phyloP scores from a whole-genome alignment of 2,113 vertebrate species.

The Proteles cristata region DNA sequence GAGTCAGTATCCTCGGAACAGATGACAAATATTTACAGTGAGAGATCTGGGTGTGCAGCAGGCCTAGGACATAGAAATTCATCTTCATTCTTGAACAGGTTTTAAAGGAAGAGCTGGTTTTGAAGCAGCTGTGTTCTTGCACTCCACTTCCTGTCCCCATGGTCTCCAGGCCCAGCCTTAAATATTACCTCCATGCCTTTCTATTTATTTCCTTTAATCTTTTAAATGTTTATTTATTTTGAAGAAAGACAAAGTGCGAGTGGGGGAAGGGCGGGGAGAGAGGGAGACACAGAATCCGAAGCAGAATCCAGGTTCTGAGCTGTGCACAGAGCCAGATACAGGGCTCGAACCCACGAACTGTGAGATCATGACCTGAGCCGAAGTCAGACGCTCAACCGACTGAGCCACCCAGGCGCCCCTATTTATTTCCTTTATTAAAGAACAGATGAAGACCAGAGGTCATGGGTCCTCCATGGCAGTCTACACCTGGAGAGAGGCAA shows the following conservation, averaged over 20 bases:
- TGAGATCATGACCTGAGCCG: too few relatives aligned
- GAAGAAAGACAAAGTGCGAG: too few relatives aligned
- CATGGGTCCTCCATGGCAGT: not conserved
- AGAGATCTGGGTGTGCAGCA: not conserved
- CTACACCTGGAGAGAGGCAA: not conserved
- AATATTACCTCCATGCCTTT: not conserved
- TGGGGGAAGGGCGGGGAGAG: too few relatives aligned
- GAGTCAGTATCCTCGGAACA: not conserved
- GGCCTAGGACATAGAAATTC: not conserved
- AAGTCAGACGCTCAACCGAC: too few relatives aligned
- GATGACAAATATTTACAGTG: not conserved
- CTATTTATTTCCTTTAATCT: not conserved
- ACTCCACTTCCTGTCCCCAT: not conserved
- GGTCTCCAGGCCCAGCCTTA: not conserved
- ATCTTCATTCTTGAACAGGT: not conserved
- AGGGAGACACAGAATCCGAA: too few relatives aligned
- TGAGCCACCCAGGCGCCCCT: not conserved
- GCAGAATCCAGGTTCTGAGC: too few relatives aligned
- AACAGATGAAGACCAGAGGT: not conserved
- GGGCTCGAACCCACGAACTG: too few relatives aligned
- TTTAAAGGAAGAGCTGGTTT: not conserved
- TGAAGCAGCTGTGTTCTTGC: not conserved
- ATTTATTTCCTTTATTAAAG: slow-evolving; percentile 27
- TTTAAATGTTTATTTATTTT: too few relatives aligned
- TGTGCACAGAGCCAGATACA: too few relatives aligned